These are phyloP conservation scores for Odontamblyopus lacepedii DNA, from an alignment of 2,797 vertebrate species.

Conservation along the genomic window DNA sequence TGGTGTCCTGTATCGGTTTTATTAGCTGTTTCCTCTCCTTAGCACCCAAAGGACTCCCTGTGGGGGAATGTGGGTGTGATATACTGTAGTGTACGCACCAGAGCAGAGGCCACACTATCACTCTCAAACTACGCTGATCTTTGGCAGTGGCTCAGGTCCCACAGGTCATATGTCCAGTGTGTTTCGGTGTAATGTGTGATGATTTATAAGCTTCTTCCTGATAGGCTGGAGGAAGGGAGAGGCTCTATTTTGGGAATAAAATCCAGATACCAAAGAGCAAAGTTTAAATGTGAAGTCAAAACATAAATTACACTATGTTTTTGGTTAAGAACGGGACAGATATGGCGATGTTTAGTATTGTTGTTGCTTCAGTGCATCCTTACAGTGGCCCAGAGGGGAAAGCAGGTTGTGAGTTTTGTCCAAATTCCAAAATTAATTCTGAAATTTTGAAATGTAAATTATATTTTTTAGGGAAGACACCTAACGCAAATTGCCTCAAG, in stretches of 20 bases:
- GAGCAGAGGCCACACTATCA: slow-evolving; percentile 10
- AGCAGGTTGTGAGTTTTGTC: not conserved
- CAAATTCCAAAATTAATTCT: not conserved
- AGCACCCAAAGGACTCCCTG: slow-evolving; percentile 31
- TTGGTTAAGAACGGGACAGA: not conserved
- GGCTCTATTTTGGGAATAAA: slow-evolving; percentile 2
- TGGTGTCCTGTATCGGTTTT: slow-evolving; percentile 68
- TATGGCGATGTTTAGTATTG: not conserved
- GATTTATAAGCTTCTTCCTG: not conserved
- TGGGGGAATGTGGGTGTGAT: slow-evolving; percentile 10
- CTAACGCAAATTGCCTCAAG: not conserved
- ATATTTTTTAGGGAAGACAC: not conserved
- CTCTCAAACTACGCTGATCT: not conserved
- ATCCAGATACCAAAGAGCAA: not conserved
- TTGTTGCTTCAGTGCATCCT: not conserved
- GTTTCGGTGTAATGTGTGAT: not conserved
- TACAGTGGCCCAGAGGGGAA: not conserved
- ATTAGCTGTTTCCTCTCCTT: slow-evolving; percentile 65
- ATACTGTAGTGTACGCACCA: slow-evolving; percentile 41
- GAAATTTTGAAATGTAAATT: too few relatives aligned
- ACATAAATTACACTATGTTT: not conserved
- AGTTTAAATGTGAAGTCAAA: slow-evolving; percentile 10
- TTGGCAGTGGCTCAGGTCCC: not conserved
- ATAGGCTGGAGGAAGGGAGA: slow-evolving; percentile 2
- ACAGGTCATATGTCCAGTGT: not conserved